Evolutionary conservation across 2,888 invertebrate genomes (phyloP), one percentile per base, ranked within the genome.

Genomic region (Bembecia ichneumoniformis): DNA sequence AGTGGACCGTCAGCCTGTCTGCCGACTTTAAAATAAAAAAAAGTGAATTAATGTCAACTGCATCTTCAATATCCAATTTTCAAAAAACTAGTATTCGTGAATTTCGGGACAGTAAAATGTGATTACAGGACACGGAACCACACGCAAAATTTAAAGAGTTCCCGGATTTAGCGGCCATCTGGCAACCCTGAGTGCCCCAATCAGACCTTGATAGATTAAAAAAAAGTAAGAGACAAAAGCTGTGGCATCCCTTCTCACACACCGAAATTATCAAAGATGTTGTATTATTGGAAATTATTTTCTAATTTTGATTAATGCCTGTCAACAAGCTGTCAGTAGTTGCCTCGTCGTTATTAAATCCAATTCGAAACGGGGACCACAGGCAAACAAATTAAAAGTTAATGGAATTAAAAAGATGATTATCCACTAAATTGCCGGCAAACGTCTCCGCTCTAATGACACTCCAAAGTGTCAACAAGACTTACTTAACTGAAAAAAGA

Each of bases 391-490:
- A 40, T 40, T 40, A 13, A 40, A 58, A 57, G 60, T 62, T 71
- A 68, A 72, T 69, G 60, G 66, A 59, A 73, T 79, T 75, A 74
- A 77, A 79, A 77, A 73, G 66, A 74, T 68, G 71, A 74, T 74
- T 73, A 73, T 68, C 59, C 61, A 53, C 59, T 60, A 65, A 74
- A 77, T 75, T 68, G 71, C 55, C 49, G 57, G 64, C 66, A 76
- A 76, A 75, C 72, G 67, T 61, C 64, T 65, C 54, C 53, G 48
- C 50, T 53, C 57, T 68, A 66, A 74, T 70, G 64, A 65, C 66
- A 60, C 73, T 68, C 52, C 55, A 62, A 51, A 58, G 64, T 65
- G 75, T 74, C 75, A 75, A 74, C 72, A 72, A 50, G 57, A 55
- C 51, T 50, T 53, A 49, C 49, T 40, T 40, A 50, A 47, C 55